Evolutionary conservation across 1,140 invertebrate species (phyloP), one percentile per base, ranked within the genome.

Genomic region (Aphidius gifuensis): DNA sequence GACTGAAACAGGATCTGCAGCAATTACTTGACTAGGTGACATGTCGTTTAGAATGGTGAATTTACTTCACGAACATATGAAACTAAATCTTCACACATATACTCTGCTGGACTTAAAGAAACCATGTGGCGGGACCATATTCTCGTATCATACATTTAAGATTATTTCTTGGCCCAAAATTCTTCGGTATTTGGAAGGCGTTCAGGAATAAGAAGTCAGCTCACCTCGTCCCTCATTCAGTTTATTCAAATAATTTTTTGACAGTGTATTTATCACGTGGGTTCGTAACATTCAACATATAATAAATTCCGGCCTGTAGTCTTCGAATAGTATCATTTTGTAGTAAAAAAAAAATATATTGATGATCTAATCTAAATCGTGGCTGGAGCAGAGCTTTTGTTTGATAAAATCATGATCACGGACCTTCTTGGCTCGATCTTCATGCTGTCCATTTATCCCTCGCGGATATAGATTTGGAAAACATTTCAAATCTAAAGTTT

Each of bases 341-440:
- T n/a, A 72, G 57, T 21, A 73, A 62, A 67, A 61, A 72, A 50
- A 75, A 74, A 11, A 72, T 39, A 61, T 72, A 73, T 64, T 73
- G 70, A 40, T 70, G 62, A 67, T 74, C 70, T 48, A 67, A 62
- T 53, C 72, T 54, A 66, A 66, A 75, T 63, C 66, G 60, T 7
- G 66, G 7, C 63, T 68, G 2, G 69, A 74, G 66, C 62, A 66
- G 45, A 74, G 65, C 60, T 65, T 50, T 49, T 74, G 16, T 16
- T 16, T 16, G 16, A 16, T 16, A 16, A 16, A 16, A 16, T 16
- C 16, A 16, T 16, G 16, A 16, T 16, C 16, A 16, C 16, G 16
- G 16, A 16, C 16, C 16, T 16, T 16, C 16, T 16, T 16, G 16
- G 16, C 16, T 16, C 16, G 16, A 16, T 16, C 16, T 16, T 16